phyloP scores from a whole-genome alignment of 1,140 invertebrate species.

The Neodiprion fabricii region DNA sequence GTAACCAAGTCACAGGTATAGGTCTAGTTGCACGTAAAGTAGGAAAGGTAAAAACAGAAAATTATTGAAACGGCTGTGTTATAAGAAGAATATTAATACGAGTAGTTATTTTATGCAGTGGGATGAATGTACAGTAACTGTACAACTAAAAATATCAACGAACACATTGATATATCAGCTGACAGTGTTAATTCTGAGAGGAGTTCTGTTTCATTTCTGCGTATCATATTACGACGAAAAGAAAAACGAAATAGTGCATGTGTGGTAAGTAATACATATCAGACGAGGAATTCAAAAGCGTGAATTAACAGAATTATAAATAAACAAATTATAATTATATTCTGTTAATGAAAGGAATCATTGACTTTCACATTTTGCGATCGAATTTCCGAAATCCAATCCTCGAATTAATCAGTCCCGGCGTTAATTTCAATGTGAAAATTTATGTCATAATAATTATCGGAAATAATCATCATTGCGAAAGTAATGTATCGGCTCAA shows the following conservation, averaged over 20 bases:
- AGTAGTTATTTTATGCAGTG: too few relatives aligned
- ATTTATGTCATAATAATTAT: not conserved
- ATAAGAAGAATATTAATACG: too few relatives aligned
- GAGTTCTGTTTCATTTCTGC: too few relatives aligned
- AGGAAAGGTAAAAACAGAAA: too few relatives aligned
- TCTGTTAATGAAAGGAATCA: too few relatives aligned
- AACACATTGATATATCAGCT: not conserved
- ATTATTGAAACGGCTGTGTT: too few relatives aligned
- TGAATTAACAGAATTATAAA: not conserved
- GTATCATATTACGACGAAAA: not conserved
- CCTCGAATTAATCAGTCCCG: not conserved
- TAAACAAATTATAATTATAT: not conserved
- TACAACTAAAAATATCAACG: not conserved
- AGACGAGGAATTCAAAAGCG: too few relatives aligned
- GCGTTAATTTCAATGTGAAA: not conserved
- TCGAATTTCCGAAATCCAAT: too few relatives aligned
- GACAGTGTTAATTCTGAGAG: not conserved
- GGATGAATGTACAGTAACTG: too few relatives aligned
- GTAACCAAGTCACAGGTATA: too few relatives aligned
- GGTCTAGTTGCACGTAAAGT: too few relatives aligned
- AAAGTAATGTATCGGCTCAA: constrained; percentile 25
- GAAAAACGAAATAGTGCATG: not conserved
- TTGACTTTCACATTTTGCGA: too few relatives aligned
- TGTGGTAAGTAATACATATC: not conserved
- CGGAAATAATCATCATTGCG: not conserved